These are phyloP conservation scores for Mactra quadrangularis DNA, from an alignment of 1,140 invertebrate genomes.

Conservation along the genomic window DNA sequence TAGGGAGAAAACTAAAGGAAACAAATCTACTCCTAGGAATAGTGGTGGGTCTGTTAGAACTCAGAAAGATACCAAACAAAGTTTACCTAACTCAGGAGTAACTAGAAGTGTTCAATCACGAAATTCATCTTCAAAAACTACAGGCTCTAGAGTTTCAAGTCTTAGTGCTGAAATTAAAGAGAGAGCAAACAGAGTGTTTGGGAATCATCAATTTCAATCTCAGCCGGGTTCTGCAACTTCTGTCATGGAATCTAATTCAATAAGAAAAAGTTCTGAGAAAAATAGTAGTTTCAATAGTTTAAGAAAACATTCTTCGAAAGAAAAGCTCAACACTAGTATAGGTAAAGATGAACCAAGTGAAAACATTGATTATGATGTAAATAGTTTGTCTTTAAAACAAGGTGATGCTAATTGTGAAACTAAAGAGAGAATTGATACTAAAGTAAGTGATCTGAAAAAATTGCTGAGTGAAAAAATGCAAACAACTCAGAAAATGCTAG, in stretches of 20 bases:
- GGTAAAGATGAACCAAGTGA: not conserved
- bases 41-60: conserved; percentile 33
- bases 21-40: conserved; percentile 19
- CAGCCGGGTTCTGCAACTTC: not conserved
- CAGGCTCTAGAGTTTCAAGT: conserved; percentile 27
- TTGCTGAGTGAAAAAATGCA: conserved; percentile 54
- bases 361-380: not conserved
- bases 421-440: conserved; percentile 53
- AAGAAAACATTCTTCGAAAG: conserved; percentile 16
- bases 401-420: conserved; percentile 37
- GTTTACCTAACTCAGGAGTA: conserved; percentile 6
- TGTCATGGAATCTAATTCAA: conserved; percentile 11
- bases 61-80: conserved; percentile 32
- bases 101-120: conserved; percentile 9
- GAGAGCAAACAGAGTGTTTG: conserved; percentile 40
- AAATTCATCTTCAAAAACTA: conserved; percentile 49
- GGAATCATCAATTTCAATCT: conserved; percentile 9
- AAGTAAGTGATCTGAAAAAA: conserved; percentile 45
- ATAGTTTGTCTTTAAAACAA: not conserved
- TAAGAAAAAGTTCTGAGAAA: conserved; percentile 4
- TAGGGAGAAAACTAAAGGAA: conserved; percentile 28
- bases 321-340: conserved; percentile 1
- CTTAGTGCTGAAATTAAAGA: conserved; percentile 49
- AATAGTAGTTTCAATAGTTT: conserved; percentile 23
- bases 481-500: conserved; percentile 48